These are phyloP conservation scores for Drosophila pegasa DNA, from an alignment of 2,888 invertebrate species.

Conservation along the genomic window DNA sequence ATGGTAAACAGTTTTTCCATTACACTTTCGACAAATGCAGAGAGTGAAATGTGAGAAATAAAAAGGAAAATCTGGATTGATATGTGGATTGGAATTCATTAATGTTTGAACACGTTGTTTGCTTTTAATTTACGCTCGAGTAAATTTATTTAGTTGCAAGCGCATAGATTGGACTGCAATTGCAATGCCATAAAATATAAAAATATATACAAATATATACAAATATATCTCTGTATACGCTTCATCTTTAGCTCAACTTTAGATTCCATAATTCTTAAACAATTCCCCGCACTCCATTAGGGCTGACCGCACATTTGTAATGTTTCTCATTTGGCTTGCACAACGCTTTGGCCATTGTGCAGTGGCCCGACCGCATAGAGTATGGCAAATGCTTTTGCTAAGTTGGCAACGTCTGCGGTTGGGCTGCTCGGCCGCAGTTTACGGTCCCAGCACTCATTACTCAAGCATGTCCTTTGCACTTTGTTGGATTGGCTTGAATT, in stretches of 20 bases:
- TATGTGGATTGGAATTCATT: constrained; percentile 41
- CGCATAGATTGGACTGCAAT: constrained; percentile 25
- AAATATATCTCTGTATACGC: not conserved
- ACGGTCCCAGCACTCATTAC: constrained; percentile 56
- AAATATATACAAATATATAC: not conserved
- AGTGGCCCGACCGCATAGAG: constrained; percentile 36
- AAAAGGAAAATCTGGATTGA: constrained; percentile 21
- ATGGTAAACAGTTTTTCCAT: constrained; percentile 62
- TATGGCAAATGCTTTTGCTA: constrained; percentile 30
- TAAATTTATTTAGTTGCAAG: constrained; percentile 48
- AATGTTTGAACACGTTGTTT: constrained; percentile 60
- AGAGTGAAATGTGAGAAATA: constrained; percentile 11
- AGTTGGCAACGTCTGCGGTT: constrained; percentile 51
- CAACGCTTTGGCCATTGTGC: constrained; percentile 48
- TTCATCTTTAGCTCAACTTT: not conserved
- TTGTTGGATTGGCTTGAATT: constrained; percentile 52
- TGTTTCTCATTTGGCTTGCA: constrained; percentile 56
- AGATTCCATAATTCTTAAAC: not conserved
- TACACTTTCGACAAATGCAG: constrained; percentile 33
- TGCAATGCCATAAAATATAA: not conserved
- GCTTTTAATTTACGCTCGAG: constrained; percentile 65
- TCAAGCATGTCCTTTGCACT: constrained; percentile 60
- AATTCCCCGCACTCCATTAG: constrained; percentile 34
- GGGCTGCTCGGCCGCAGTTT: constrained; percentile 37
- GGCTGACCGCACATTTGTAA: constrained; percentile 62